Evolutionary conservation across 92 coral and sea anemone genomes (phyloP), one percentile per base, ranked within the genome.

Genomic region (Palythoa caribaeorum): DNA sequence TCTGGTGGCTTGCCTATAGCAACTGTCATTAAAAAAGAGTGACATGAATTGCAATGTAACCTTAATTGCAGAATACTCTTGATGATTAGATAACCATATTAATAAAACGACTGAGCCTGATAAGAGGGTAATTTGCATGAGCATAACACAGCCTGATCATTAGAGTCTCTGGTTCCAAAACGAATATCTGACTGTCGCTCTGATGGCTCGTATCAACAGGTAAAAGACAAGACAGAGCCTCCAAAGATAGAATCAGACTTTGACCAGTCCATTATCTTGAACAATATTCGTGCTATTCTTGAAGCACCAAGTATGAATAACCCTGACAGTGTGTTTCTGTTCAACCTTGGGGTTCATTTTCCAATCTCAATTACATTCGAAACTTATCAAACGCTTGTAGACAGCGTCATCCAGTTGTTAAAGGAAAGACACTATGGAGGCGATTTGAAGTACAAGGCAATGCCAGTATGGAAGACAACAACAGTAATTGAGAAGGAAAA

Each of bases 391-490:
- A 74, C 76, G 6, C 86, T 92, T 6, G 53, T 92, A 3, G 84
- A 92, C 52, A 74, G 88, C 37, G 87, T 92, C 36, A 92, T 92
- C 28, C 36, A 15, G 35, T 63, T 92, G 6, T 14, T 92, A 13
- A 89, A 90, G 40, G 79, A 80, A 19, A 53, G 88, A 60, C 63
- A 39, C 2, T 76, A 28, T 13, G 85, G 85, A 3, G 94, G 92
- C 63, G 48, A 63, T 59, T 36, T 75, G 69, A 73, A 77, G 20
- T 90, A 75, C 71, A 68, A 80, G n/a, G 89, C 86, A 6, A 53
- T 60, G 65, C 51, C 79, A 8, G 83, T 92, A 68, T 92, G 95
- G 95, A 92, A 92, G 83, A 92, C 92, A 28, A 92, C 96, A 14
- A 70, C 96, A 68, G 91, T 93, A 1, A 76, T 94, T 38, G 90